These are phyloP conservation scores for Dufourea novaeangliae DNA, from an alignment of 1,140 invertebrate species.

Conservation along the genomic window DNA sequence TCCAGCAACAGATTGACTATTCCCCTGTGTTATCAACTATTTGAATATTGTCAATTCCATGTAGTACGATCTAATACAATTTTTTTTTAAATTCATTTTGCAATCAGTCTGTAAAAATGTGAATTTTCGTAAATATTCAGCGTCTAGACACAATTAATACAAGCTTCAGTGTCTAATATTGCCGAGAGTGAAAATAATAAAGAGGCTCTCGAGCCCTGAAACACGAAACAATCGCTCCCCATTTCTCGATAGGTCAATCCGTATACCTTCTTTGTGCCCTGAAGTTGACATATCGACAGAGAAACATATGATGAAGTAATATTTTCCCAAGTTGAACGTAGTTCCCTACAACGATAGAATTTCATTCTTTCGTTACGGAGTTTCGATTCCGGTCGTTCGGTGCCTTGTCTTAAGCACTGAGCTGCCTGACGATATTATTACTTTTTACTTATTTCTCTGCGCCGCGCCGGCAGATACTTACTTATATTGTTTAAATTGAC, in stretches of 20 bases:
- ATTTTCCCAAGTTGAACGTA: conserved; percentile 52
- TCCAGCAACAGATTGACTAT: too few relatives aligned
- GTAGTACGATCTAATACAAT: too few relatives aligned
- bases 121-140: too few relatives aligned
- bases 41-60: too few relatives aligned
- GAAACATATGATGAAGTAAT: conserved; percentile 67
- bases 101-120: too few relatives aligned
- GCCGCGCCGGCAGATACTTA: neutral
- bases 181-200: conserved; percentile 10
- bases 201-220: neutral
- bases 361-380: conserved; percentile 27
- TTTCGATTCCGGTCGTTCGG: conserved; percentile 16
- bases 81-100: too few relatives aligned
- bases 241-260: conserved; percentile 34
- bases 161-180: neutral
- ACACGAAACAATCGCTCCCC: conserved; percentile 29
- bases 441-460: neutral
- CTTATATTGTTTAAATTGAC: conserved; percentile 36
- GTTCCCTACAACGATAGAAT: conserved; percentile 34
- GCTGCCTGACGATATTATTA: conserved; percentile 30
- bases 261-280: conserved; percentile 33
- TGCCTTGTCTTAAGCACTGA: conserved; percentile 30
- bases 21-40: too few relatives aligned
- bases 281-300: conserved; percentile 66
- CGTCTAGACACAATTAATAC: too few relatives aligned